Percentiles rank a stretch among this genome's conserved stretches.
Evolutionary conservation across 2,888 invertebrate genomes (phyloP).

Genomic region (Crepidodera aurea): DNA sequence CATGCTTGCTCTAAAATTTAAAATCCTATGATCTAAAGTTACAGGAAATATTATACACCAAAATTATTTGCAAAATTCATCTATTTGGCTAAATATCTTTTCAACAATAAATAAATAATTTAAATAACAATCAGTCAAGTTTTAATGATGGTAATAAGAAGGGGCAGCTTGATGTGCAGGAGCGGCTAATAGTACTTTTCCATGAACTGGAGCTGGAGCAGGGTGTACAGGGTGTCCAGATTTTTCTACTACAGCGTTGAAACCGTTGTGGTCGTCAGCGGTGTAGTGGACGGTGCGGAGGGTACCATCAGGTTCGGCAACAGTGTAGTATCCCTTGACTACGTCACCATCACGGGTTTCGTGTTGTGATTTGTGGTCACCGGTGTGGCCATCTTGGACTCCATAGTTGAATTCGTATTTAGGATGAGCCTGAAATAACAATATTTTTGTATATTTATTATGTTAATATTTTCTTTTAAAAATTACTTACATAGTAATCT

Average conservation of each 20-base stretch:
- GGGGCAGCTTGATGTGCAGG: conserved; percentile 26
- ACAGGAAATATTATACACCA: too few species aligned
- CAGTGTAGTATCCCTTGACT: conserved; percentile 69
- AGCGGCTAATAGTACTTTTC: conserved; percentile 30
- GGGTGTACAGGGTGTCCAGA: conserved; percentile 44
- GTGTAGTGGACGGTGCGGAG: conserved; percentile 70
- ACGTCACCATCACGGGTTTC: conserved; percentile 66
- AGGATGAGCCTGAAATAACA: conserved; percentile 34
- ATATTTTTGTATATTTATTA: too few species aligned
- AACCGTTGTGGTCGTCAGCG: conserved; percentile 67
- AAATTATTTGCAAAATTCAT: too few species aligned
- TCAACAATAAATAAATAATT: conserved; percentile 4
- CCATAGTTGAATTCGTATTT: conserved; percentile 63
- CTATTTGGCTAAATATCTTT: too few species aligned
- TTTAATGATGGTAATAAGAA: conserved; percentile 37
- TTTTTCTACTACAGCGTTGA: conserved; percentile 62
- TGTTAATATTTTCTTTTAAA: too few species aligned
- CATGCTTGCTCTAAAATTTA: too few species aligned
- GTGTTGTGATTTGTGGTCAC: conserved; percentile 65
- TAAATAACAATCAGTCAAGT: background rate
- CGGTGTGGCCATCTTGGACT: conserved; percentile 66
- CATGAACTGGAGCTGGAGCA: conserved; percentile 28
- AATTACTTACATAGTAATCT: conserved; percentile 72
- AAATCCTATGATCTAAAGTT: too few species aligned
- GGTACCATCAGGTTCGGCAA: conserved; percentile 69